Evolutionary conservation across 2,113 vertebrate species (phyloP).

Genomic region (Pleuronectes platessa): DNA sequence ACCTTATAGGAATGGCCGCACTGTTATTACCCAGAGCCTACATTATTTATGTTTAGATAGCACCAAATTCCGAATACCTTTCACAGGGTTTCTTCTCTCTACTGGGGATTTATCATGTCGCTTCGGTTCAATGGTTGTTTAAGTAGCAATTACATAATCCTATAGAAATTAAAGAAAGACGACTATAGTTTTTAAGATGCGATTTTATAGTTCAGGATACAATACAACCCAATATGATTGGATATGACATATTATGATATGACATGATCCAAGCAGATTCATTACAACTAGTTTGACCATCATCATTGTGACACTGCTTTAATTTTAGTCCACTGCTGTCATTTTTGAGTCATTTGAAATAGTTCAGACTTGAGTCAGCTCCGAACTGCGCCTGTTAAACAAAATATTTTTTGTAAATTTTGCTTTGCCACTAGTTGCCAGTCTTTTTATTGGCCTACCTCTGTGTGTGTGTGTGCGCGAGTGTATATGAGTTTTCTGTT

Average conservation of each 20-base stretch:
- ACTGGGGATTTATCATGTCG: not conserved
- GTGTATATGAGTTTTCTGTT: slow-evolving; percentile 13
- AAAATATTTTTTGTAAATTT: not conserved
- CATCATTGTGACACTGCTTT: no score
- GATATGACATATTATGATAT: no score
- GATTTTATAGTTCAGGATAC: no score
- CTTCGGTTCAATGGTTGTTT: not conserved
- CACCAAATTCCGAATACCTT: slow-evolving; percentile 31
- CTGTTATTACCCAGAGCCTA: slow-evolving; percentile 25
- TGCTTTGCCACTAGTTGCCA: slow-evolving; percentile 28
- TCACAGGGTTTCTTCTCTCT: slow-evolving; percentile 2
- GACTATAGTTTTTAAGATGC: no score
- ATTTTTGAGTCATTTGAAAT: no score
- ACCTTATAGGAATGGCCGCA: slow-evolving; percentile 4
- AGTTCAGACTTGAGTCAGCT: slow-evolving; percentile 15
- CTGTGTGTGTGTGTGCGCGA: slow-evolving; percentile 25
- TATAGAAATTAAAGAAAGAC: not conserved
- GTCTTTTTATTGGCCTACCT: slow-evolving; percentile 56
- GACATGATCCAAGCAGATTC: no score
- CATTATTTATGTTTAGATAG: slow-evolving; percentile 51
- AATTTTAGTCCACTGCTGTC: no score
- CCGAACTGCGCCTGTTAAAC: slow-evolving; percentile 14
- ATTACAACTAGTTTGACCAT: no score
- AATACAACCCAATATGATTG: no score
- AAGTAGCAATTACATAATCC: not conserved